Base-by-base conservation (phyloP, 2,888 invertebrate species). In the Polydrusus cervinus region DNA sequence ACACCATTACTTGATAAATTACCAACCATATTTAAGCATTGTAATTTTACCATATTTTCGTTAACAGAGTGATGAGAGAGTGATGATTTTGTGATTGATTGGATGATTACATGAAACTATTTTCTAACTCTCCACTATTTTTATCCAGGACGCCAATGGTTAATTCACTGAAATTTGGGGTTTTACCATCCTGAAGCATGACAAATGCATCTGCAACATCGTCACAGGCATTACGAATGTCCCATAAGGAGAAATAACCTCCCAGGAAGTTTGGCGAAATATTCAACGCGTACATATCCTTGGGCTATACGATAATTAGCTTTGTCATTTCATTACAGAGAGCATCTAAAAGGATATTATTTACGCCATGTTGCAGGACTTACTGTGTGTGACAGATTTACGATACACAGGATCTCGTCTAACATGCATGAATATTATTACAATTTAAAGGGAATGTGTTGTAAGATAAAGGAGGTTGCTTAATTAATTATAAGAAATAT, bases 181-280 rank as follows among this genome's bases (percentile, higher is more conserved):
- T 30, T 18, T 53, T 47, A 51, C 38, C 51, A 70, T 60, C 70
- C 61, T 18, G 30, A 20, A 51, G 64, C 55, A 65, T 72, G 66
- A 72, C 72, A 72, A 72, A 72, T 72, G 66, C 72, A 72, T 66
- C 66, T 72, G 72, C 66, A 66, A 57, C 72, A 66, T 72, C 60
- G 66, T 66, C 66, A 55, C 60, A 34, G 66, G 47, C 66, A 72
- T 72, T 60, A 66, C 55, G 71, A 71, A 25, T 55, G 53, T 71
- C 53, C 64, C 64, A 16, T 64, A 71, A 64, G 64, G 71, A 64
- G 71, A 71, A 71, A 64, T 71, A 71, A 64, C 64, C 38, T 62
- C 62, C 61, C 49, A 30, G 60, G 55, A 70, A 70, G 61, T 71
- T 71, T 64, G 71, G 34, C 43, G 64, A 71, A 43, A 38, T 71